Evolutionary conservation across 1,140 invertebrate genomes (phyloP).

Genomic region (Bombus affinis): DNA sequence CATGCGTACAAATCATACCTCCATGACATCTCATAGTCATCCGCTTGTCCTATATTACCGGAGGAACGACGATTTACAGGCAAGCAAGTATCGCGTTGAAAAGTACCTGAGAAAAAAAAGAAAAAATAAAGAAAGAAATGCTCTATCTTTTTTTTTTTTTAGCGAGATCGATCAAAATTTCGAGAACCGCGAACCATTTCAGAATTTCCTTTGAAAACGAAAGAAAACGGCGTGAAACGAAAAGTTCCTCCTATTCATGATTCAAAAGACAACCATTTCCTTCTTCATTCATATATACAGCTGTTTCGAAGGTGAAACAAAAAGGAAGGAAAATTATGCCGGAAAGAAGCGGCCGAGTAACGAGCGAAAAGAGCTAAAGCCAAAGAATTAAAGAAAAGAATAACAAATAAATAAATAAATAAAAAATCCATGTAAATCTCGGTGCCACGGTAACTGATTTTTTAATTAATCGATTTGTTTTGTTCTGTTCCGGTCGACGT

Average conservation of each 20-base stretch:
- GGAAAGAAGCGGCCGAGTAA: background rate
- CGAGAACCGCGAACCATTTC: background rate
- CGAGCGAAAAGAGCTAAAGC: background rate
- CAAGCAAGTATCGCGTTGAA: background rate
- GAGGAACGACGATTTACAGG: background rate
- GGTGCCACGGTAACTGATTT: conserved; percentile 57
- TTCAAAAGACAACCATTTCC: background rate
- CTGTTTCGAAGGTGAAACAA: background rate
- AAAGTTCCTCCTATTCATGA: background rate
- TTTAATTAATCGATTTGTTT: conserved; percentile 77
- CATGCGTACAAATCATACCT: background rate
- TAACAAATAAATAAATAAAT: conserved; percentile 15
- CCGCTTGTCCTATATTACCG: background rate
- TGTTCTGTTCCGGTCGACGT: conserved; percentile 81
- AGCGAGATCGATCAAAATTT: background rate
- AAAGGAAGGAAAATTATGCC: background rate
- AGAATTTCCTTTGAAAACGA: background rate
- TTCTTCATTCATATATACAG: background rate
- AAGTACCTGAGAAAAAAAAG: background rate
- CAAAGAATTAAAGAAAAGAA: conserved; percentile 24
- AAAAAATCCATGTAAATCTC: conserved; percentile 49
- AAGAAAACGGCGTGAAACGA: background rate
- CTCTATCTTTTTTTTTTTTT: background rate
- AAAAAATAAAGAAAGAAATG: background rate
- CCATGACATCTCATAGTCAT: conserved; percentile 15